These are phyloP conservation scores for Halcyon malimbica DNA, from an alignment of 2,113 vertebrate species.

Conservation along the genomic window DNA sequence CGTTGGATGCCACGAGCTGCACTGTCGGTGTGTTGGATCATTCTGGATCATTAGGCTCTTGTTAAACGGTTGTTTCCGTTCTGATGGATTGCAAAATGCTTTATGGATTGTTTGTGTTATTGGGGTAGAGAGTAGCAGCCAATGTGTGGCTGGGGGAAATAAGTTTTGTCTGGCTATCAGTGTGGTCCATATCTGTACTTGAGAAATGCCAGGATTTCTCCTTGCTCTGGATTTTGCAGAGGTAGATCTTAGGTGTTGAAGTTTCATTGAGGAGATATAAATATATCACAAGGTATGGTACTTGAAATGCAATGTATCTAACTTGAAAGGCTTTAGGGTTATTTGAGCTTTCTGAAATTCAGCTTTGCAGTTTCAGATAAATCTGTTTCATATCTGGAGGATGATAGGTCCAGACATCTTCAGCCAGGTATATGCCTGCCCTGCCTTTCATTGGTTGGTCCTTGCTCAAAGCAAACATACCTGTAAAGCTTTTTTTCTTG, in stretches of 20 bases:
- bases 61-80: background rate
- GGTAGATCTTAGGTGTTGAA: background rate
- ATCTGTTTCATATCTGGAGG: background rate
- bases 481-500: background rate
- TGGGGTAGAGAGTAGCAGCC: background rate
- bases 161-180: background rate
- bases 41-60: background rate
- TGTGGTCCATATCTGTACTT: background rate
- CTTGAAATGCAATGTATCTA: background rate
- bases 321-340: background rate
- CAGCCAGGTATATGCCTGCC: background rate
- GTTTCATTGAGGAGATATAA: background rate
- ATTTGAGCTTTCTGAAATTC: background rate
- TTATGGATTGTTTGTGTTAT: background rate
- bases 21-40: background rate
- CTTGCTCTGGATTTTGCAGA: background rate
- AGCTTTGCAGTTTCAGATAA: conserved; percentile 1
- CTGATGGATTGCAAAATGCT: background rate
- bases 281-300: background rate
- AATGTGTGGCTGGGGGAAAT: background rate
- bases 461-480: background rate
- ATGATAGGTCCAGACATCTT: background rate
- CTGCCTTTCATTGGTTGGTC: fast-evolving
- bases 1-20: background rate
- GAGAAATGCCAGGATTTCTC: background rate